A percentile compares a stretch with the other conserved stretches of the same genome.
Conservation (phyloP, 2,888 invertebrate species). For the Epiperipatus broadwayi region DNA sequence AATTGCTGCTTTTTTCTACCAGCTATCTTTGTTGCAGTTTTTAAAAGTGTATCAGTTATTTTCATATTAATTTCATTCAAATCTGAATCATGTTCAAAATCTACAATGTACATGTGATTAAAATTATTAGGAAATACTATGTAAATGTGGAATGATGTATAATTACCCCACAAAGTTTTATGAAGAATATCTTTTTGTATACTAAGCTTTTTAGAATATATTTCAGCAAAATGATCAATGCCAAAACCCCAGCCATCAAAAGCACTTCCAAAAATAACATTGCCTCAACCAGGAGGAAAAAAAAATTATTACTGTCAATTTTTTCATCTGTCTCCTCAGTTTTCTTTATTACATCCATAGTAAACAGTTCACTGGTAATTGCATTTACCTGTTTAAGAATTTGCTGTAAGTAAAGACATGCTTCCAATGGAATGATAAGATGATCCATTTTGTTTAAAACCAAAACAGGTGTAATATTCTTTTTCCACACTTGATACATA, state of each 20-base stretch:
- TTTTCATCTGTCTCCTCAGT: slow-evolving; percentile 43
- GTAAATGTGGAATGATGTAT: too few species aligned
- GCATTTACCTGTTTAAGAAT: slow-evolving; percentile 79
- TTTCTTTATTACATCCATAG: slow-evolving; percentile 51
- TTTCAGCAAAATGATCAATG: slow-evolving; percentile 55
- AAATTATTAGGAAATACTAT: too few species aligned
- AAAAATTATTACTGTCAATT: too few species aligned
- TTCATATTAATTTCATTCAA: too few species aligned
- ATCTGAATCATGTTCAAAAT: too few species aligned
- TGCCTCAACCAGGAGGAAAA: slow-evolving; percentile 78
- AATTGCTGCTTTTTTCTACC: too few species aligned
- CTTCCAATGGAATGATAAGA: slow-evolving; percentile 65
- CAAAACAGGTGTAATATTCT: slow-evolving; percentile 68
- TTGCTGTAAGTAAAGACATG: slow-evolving; percentile 63
- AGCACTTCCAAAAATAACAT: slow-evolving; percentile 90
- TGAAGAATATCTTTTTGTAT: slow-evolving; percentile 49
- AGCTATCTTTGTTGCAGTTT: too few species aligned
- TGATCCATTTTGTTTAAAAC: slow-evolving; percentile 91
- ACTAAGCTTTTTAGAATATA: slow-evolving; percentile 52
- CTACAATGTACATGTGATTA: too few species aligned
- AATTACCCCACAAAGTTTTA: slow-evolving; percentile 84
- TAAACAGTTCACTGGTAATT: slow-evolving; percentile 68
- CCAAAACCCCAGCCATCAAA: slow-evolving; percentile 80
- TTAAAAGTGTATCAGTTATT: too few species aligned
- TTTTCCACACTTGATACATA: slow-evolving; percentile 69